A percentile compares a stretch with the other conserved stretches of the same genome.
Conservation (phyloP, 2,797 vertebrate genomes). For the Fundulus diaphanus region DNA sequence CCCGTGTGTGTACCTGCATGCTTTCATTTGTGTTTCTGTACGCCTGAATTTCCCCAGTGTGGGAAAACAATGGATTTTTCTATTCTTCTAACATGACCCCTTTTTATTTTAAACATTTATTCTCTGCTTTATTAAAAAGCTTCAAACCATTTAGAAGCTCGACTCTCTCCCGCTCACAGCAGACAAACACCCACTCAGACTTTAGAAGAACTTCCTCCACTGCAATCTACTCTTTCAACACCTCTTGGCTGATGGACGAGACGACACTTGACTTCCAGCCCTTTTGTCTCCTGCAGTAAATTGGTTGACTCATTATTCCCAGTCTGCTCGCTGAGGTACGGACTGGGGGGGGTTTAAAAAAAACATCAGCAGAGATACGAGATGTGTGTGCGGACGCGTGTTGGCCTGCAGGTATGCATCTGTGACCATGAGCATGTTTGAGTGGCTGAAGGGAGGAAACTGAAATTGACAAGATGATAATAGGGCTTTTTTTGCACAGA, state of each 20-base stretch:
- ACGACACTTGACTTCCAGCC: constrained; percentile 72
- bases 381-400: constrained; percentile 10
- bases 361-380: constrained; percentile 45
- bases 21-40: too few relatives aligned
- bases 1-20: too few relatives aligned
- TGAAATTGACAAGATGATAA: constrained; percentile 78
- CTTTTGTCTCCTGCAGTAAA: constrained; percentile 73
- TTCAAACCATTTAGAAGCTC: not conserved
- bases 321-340: constrained; percentile 54
- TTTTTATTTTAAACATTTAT: not conserved
- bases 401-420: constrained; percentile 13
- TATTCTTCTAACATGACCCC: not conserved
- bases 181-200: constrained; percentile 75
- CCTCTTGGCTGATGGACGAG: constrained; percentile 61
- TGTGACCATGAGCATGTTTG: constrained; percentile 45
- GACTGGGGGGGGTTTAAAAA: constrained; percentile 55
- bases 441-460: constrained; percentile 67
- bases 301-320: constrained; percentile 72
- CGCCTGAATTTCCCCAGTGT: too few relatives aligned
- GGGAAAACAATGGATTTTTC: not conserved
- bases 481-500: constrained; percentile 70
- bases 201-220: constrained; percentile 72
- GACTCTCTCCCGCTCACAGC: constrained; percentile 34
- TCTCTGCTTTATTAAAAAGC: too few relatives aligned
- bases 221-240: constrained; percentile 75